Evolutionary conservation across 2,113 vertebrate genomes (phyloP), one percentile per base, ranked within the genome.

Genomic region (Cranoglanis bouderius): DNA sequence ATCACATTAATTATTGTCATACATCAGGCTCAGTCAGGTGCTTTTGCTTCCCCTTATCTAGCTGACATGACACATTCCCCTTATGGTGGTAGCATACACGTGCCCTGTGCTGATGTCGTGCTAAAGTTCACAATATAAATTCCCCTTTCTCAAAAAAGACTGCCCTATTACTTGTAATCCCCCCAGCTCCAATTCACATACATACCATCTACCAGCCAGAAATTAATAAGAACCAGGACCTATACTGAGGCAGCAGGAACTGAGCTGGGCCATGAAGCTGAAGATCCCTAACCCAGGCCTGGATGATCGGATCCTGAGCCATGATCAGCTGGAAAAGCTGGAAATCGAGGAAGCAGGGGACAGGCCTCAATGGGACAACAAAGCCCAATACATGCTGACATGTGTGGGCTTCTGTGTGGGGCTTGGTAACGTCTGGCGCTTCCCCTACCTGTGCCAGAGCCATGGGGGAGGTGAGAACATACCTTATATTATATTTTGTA

Each of bases 361-460:
- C 5, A 94, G 97, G 92, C 97, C 97, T 26, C 95, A 97, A 94
- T 98, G 97, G 97, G 97, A 98, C 92, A 98, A 97, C 95, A 99
- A 98, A 91, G 87, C 96, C 0, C 97, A 98, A 92, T 98, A 98
- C 85, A 97, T 98, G 97, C 93, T 99, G 93, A 98, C 97, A 0
- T 98, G 97, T 0, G 92, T 98, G 90, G 97, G 97, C 67, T 98
- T 99, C 92, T 98, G 97, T 72, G 97, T 98, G 88, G 97, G 98
- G 29, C 95, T 97, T 4, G 96, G 97, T 92, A 98, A 98, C 0
- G 98, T 99, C 85, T 99, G 98, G 97, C 93, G 97, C 29, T 98
- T 99, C 92, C 97, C 97, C 0, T 98, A 97, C 93, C 95, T 98
- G 86, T 98, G 97, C 89, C 97, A 99, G 95, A 98, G 96, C 92